Conservation (phyloP, 1,140 invertebrate genomes). For the Neelides sp. region DNA sequence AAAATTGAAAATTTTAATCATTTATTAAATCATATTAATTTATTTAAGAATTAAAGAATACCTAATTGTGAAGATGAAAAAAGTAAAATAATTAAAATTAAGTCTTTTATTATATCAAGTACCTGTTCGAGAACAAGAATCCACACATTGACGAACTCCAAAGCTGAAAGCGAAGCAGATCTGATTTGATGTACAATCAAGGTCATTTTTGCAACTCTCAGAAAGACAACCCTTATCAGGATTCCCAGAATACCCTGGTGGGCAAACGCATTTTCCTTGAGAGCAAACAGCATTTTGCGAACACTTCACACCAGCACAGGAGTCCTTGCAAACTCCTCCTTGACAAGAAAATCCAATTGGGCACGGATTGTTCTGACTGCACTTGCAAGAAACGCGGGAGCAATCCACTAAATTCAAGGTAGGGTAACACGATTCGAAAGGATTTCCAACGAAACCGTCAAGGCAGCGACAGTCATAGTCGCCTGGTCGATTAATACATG, state of each 20-base stretch:
- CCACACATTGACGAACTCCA: constrained; percentile 63
- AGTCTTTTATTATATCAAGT: no score
- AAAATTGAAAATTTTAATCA: no score
- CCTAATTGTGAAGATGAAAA: no score
- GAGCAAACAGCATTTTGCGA: constrained; percentile 68
- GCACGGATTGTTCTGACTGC: constrained; percentile 53
- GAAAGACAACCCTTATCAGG: constrained; percentile 52
- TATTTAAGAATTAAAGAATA: no score
- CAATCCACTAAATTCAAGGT: constrained; percentile 40
- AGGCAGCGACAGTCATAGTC: constrained; percentile 71
- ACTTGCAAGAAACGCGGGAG: constrained; percentile 44
- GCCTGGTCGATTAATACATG: constrained; percentile 75
- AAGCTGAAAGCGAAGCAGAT: constrained; percentile 68
- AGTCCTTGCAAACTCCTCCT: constrained; percentile 53
- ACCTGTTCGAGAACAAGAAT: constrained; percentile 64
- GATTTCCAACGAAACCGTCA: constrained; percentile 67
- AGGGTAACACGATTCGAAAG: constrained; percentile 56
- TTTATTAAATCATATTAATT: no score
- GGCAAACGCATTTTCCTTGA: constrained; percentile 63
- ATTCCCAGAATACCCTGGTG: constrained; percentile 63
- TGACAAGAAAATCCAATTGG: constrained; percentile 60
- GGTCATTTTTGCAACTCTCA: constrained; percentile 58
- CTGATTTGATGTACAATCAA: constrained; percentile 62
- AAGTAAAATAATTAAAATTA: no score
- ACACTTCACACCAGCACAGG: constrained; percentile 58